Percentiles rank a stretch among this genome's conserved stretches.
Evolutionary conservation across 2,113 vertebrate genomes (phyloP).

Genomic region (Turdus rufiventris): DNA sequence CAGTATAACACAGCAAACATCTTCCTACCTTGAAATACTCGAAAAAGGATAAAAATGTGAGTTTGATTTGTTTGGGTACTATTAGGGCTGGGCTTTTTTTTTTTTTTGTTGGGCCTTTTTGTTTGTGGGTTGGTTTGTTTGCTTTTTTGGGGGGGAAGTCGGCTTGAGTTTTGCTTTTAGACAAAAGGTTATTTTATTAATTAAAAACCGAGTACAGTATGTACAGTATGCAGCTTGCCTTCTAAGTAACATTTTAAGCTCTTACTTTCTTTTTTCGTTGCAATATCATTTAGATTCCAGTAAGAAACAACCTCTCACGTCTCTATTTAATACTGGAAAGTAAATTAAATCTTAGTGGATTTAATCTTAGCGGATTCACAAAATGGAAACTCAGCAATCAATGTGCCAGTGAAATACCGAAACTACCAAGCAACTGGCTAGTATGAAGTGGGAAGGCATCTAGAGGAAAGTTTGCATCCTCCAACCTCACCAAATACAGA

Average conservation of each 20-base stretch:
- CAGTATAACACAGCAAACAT: not conserved
- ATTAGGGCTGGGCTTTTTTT: not conserved
- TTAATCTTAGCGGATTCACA: not conserved
- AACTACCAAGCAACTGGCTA: not conserved
- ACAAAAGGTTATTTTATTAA: not conserved
- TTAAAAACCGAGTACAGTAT: not conserved
- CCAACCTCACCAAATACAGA: not conserved
- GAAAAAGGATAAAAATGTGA: not conserved
- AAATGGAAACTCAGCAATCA: not conserved
- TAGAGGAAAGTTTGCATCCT: not conserved
- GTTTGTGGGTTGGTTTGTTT: not conserved
- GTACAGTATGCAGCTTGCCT: not conserved
- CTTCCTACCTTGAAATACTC: not conserved
- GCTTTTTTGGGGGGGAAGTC: accelerated
- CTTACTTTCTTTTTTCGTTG: not conserved
- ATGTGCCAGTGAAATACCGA: not conserved
- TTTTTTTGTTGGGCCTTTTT: not conserved
- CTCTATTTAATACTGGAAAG: not conserved
- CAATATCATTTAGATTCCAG: not conserved
- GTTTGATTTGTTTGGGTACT: not conserved
- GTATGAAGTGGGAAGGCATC: not conserved
- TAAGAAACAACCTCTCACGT: not conserved
- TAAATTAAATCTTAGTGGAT: not conserved
- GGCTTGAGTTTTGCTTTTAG: not conserved
- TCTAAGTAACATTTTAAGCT: not conserved